A percentile compares a stretch with the other conserved stretches of the same genome.
Evolutionary conservation across 64 coral and sea anemone genomes (phyloP).

Genomic region (Catalaphyllia jardinei): DNA sequence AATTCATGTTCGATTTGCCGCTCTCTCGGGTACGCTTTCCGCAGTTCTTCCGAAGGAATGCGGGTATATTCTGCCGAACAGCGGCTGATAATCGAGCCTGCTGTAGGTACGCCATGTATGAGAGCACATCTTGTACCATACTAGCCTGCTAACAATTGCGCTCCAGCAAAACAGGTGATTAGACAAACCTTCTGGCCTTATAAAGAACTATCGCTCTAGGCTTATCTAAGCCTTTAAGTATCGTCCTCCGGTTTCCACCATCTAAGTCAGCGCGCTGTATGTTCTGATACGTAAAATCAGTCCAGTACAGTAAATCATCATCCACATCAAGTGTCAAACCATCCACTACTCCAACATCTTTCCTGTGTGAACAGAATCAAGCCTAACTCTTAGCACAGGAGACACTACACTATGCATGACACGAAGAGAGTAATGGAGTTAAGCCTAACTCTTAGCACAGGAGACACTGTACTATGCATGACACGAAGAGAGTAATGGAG

Average conservation of each 20-base stretch:
- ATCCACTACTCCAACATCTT: conserved; percentile 51
- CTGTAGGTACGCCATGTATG: too few relatives aligned
- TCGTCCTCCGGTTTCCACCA: conserved; percentile 5
- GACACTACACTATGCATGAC: too few relatives aligned
- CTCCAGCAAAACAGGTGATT: too few relatives aligned
- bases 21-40: too few relatives aligned
- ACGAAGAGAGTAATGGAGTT: background rate
- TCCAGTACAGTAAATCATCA: conserved; percentile 80
- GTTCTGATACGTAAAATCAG: conserved; percentile 26
- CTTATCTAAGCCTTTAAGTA: conserved; percentile 54
- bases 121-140: too few relatives aligned
- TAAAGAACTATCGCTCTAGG: conserved; percentile 76
- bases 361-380: conserved; percentile 33
- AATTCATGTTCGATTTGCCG: too few relatives aligned
- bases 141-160: background rate
- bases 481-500: background rate
- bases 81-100: too few relatives aligned
- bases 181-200: conserved; percentile 54
- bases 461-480: too few relatives aligned
- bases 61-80: too few relatives aligned
- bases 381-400: too few relatives aligned
- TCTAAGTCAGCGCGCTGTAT: conserved; percentile 66
- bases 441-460: too few relatives aligned
- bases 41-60: too few relatives aligned
- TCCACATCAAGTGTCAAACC: conserved; percentile 64